Evolutionary conservation across 2,888 invertebrate species (phyloP).

Genomic region (Plebejus melissa): DNA sequence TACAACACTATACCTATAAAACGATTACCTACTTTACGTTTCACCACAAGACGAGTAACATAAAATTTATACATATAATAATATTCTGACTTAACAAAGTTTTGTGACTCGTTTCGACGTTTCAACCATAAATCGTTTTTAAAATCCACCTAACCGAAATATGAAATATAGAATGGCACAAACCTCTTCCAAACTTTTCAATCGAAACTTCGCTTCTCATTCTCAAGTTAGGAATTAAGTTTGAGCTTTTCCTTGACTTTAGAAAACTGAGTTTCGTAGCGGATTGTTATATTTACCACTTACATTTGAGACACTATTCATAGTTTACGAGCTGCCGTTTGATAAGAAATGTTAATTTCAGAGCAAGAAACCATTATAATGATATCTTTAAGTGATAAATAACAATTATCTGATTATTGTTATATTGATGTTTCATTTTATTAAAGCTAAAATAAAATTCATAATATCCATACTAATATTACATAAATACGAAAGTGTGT

Average conservation of each 20-base stretch:
- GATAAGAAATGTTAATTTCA: no score
- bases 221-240: slow-evolving; percentile 11
- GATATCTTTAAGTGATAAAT: no score
- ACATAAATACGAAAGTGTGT: no score
- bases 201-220: slow-evolving; percentile 19
- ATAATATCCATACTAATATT: no score
- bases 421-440: no score
- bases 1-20: no score
- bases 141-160: slow-evolving; percentile 9
- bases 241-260: slow-evolving; percentile 5
- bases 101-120: no score
- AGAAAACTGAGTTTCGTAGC: not conserved
- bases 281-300: slow-evolving; percentile 15
- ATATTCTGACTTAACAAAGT: not conserved
- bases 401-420: no score
- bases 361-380: no score
- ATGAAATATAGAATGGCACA: slow-evolving; percentile 7
- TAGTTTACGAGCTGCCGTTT: not conserved
- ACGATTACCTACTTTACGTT: no score
- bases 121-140: not conserved
- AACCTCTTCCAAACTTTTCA: slow-evolving; percentile 3
- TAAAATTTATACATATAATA: not conserved
- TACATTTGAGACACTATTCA: not conserved
- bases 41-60: no score
- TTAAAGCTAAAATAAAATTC: no score